Conservation (phyloP, 2,113 vertebrate genomes). For the Sigmodon hispidus region DNA sequence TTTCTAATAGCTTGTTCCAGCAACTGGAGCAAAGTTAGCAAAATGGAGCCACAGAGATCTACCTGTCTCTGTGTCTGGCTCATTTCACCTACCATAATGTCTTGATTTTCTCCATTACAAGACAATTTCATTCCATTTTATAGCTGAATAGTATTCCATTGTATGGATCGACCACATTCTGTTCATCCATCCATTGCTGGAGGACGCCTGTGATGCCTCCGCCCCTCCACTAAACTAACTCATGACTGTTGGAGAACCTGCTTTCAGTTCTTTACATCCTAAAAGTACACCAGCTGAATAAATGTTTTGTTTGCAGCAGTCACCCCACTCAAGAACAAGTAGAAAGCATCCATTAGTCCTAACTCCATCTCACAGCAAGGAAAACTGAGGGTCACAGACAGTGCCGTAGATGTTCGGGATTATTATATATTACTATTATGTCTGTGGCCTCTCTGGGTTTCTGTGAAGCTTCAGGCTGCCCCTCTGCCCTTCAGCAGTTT, state of each 20-base stretch:
- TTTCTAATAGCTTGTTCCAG: neutral
- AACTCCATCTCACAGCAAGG: neutral
- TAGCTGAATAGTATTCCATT: neutral
- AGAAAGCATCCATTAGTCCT: neutral
- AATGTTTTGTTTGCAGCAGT: neutral
- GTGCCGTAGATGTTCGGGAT: neutral
- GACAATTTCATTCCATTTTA: neutral
- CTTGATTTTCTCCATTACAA: neutral
- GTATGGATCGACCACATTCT: neutral
- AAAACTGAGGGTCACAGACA: neutral
- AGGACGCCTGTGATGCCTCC: neutral
- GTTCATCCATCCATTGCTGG: neutral
- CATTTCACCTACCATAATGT: neutral
- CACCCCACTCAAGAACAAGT: neutral
- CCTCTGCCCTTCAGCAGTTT: neutral
- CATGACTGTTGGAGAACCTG: neutral
- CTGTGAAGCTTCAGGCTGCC: neutral
- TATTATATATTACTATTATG: too few relatives aligned
- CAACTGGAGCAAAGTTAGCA: neutral
- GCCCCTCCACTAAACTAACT: neutral
- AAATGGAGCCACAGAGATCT: neutral
- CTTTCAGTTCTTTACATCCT: neutral
- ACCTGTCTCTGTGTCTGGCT: neutral
- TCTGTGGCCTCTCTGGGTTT: neutral
- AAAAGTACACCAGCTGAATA: neutral